phyloP scores from a whole-genome alignment of 2,888 invertebrate species.

The Ormyrus pomaceus region DNA sequence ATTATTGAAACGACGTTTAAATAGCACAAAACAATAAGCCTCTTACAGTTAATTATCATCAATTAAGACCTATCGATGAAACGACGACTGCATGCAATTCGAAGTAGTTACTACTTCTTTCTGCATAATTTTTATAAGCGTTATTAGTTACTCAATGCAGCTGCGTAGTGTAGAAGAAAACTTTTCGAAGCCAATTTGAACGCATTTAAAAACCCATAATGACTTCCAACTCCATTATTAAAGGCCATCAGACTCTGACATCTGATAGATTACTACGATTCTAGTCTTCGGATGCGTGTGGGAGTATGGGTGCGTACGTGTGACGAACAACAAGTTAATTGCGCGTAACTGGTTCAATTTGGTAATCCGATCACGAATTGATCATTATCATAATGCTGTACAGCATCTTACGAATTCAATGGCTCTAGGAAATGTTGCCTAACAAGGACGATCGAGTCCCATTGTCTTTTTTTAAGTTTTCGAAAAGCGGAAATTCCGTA shows the following conservation, averaged over 20 bases:
- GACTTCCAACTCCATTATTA: constrained; percentile 21
- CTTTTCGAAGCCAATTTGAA: constrained; percentile 15
- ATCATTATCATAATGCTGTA: constrained; percentile 51
- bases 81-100: constrained; percentile 21
- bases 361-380: constrained; percentile 51
- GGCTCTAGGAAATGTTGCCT: constrained; percentile 18
- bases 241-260: constrained; percentile 39
- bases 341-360: constrained; percentile 52
- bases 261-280: constrained; percentile 43
- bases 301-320: constrained; percentile 17
- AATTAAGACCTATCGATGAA: constrained; percentile 47
- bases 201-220: constrained; percentile 19
- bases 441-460: constrained; percentile 27
- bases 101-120: constrained; percentile 15
- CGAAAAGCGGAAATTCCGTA: not conserved
- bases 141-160: not conserved
- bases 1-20: constrained; percentile 20
- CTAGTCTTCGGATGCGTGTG: constrained; percentile 16
- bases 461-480: not conserved
- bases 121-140: not conserved
- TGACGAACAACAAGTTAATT: constrained; percentile 54
- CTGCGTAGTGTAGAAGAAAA: not conserved
- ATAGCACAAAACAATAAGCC: constrained; percentile 20
- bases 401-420: constrained; percentile 21
- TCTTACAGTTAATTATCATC: constrained; percentile 28